Base-by-base conservation (phyloP, 2,113 vertebrate genomes). In the Opisthocomus hoazin region DNA sequence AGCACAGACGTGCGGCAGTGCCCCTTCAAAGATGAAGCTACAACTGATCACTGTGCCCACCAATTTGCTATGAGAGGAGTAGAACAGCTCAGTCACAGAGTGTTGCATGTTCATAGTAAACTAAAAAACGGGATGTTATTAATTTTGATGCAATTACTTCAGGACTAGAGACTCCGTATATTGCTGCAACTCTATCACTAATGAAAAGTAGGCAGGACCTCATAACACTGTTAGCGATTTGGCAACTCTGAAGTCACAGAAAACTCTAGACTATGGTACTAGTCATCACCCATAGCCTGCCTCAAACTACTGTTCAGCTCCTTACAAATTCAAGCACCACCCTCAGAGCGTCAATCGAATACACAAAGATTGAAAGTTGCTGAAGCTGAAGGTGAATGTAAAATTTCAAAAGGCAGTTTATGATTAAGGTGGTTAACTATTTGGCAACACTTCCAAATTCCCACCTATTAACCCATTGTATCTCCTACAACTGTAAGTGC, bases 181-280 rank as follows among this genome's bases (percentile, higher is more conserved):
- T 58, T 83, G 77, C 76, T 84, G 87, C 89, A 94, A 79, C 39
- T 14, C 66, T 84, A 81, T 94, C 90, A 32, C 79, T 87, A 83
- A 75, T 12, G 2, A 85, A 78, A 83, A 79, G 51, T 22, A 45
- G 58, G 57, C 51, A 84, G 48, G 64, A 37, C 45, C 74, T 88
- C 56, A 21, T 43, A 90, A 86, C 43, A 68, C 56, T 91, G 41
- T 24, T 70, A 90, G 63, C 0, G 1, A 87, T 93, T 87, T 93
- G 64, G 86, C 77, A 93, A 89, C 78, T 81, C 76, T 24, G 10
- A 88, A 93, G 71, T 74, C 54, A 78, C 0, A 76, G 57, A 91
- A 85, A 80, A 74, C 87, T 77, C 87, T 32, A 81, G 70, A 64
- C 29, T 69, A 30, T 2, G 3, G 53, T 27, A 94, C 70, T 77